Percentiles rank a stretch among this genome's conserved stretches.
phyloP scores from a whole-genome alignment of 2,113 vertebrate species.

The Gobius niger region DNA sequence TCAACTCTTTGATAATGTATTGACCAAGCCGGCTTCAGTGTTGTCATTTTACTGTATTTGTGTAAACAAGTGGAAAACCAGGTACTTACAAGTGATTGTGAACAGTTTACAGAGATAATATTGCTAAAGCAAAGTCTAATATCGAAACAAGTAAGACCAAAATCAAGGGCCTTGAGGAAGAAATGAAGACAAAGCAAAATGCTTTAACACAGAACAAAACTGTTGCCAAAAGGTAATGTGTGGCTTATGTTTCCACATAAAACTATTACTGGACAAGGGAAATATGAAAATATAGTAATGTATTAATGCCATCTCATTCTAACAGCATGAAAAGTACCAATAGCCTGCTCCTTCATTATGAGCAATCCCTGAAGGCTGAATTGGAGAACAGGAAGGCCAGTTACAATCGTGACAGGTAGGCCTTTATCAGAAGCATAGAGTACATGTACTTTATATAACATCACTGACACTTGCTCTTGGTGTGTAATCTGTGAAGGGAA shows the following conservation, averaged over 20 bases:
- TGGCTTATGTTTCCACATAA: background rate
- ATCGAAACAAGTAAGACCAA: constrained; percentile 37
- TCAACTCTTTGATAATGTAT: background rate
- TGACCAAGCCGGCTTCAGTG: too few relatives aligned
- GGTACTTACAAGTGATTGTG: background rate
- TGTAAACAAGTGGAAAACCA: background rate
- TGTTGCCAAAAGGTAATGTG: constrained; percentile 63
- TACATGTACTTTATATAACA: background rate
- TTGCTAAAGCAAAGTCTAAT: constrained; percentile 55
- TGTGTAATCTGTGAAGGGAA: constrained; percentile 55
- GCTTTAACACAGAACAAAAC: constrained; percentile 54
- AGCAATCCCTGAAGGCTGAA: constrained; percentile 68
- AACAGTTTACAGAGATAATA: constrained; percentile 57
- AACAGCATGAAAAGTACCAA: constrained; percentile 63
- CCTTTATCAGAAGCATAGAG: background rate
- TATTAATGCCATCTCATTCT: background rate
- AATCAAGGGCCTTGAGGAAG: constrained; percentile 60
- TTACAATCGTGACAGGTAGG: constrained; percentile 68
- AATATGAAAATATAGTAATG: background rate
- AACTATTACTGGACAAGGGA: background rate
- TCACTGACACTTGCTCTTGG: constrained; percentile 12
- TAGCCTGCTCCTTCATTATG: constrained; percentile 66
- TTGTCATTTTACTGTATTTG: too few relatives aligned
- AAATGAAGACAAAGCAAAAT: constrained; percentile 55
- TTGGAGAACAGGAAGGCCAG: constrained; percentile 60